phyloP scores from a whole-genome alignment of 2,113 vertebrate genomes.

The Ginglymostoma cirratum region DNA sequence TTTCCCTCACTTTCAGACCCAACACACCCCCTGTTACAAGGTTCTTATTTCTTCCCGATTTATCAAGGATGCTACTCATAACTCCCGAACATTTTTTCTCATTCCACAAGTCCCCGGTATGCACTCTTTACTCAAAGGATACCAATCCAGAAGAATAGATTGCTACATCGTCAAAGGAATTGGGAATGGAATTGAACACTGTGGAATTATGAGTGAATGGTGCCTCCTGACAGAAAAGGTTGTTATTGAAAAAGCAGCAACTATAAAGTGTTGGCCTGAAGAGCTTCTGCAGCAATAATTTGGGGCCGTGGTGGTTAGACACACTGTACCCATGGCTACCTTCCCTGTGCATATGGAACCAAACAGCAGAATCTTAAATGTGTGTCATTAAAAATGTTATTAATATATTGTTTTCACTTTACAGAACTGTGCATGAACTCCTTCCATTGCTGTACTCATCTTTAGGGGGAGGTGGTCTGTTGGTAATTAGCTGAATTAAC shows the following conservation, averaged over 20 bases:
- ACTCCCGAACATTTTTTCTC: neutral
- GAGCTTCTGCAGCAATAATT: neutral
- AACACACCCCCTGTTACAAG: neutral
- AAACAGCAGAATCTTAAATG: neutral
- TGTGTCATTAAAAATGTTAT: neutral
- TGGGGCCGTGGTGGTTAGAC: neutral
- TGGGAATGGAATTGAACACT: neutral
- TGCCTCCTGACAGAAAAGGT: neutral
- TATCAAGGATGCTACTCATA: neutral
- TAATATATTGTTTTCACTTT: neutral
- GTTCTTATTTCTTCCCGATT: neutral
- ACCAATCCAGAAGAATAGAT: neutral
- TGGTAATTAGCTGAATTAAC: neutral
- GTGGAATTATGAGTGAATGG: neutral
- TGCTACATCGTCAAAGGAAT: neutral
- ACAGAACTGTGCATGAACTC: neutral
- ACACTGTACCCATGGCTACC: neutral
- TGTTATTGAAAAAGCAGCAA: neutral
- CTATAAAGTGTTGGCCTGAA: neutral
- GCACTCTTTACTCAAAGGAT: neutral
- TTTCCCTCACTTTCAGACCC: neutral
- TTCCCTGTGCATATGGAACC: neutral
- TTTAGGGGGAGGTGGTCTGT: neutral
- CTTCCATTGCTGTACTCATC: neutral
- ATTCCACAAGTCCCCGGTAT: neutral